These are phyloP conservation scores for Nyctibius bracteatus DNA, from an alignment of 2,113 vertebrate genomes.

Conservation along the genomic window DNA sequence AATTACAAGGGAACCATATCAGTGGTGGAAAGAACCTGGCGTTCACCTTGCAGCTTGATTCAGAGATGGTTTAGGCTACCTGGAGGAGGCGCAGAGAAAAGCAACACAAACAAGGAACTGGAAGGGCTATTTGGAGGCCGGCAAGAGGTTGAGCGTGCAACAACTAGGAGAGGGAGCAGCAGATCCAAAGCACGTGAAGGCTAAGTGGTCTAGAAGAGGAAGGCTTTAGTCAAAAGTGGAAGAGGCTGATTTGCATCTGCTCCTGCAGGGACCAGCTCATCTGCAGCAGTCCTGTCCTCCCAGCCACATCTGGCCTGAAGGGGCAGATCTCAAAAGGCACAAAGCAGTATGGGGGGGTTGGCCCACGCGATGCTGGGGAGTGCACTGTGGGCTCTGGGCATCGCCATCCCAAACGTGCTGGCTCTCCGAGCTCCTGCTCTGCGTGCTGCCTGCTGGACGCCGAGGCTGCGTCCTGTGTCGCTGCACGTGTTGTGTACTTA, in stretches of 20 bases:
- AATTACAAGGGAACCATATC: not conserved
- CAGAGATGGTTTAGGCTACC: not conserved
- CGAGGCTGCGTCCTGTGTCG: accelerated
- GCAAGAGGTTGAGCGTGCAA: not conserved
- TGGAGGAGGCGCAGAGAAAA: not conserved
- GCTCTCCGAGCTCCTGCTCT: not conserved
- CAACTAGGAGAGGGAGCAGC: not conserved
- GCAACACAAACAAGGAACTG: not conserved
- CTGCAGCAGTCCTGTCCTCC: not conserved
- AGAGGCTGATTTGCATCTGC: not conserved
- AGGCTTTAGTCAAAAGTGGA: not conserved
- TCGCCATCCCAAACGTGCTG: accelerated
- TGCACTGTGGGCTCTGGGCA: not conserved
- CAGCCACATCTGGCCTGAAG: not conserved
- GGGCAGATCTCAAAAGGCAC: not conserved
- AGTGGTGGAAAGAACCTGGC: not conserved
- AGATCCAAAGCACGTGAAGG: not conserved
- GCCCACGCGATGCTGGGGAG: accelerated
- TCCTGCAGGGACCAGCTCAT: not conserved
- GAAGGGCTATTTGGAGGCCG: not conserved
- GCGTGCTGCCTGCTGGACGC: accelerated
- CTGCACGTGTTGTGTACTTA: constrained; percentile 12
- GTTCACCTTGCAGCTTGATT: not conserved
- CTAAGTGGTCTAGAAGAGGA: not conserved
- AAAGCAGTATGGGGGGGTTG: not conserved